Percentiles rank a stretch among this genome's conserved stretches.
These are phyloP conservation scores for Rhagoletis pomonella DNA, from an alignment of 1,140 invertebrate genomes.

Conservation along the genomic window DNA sequence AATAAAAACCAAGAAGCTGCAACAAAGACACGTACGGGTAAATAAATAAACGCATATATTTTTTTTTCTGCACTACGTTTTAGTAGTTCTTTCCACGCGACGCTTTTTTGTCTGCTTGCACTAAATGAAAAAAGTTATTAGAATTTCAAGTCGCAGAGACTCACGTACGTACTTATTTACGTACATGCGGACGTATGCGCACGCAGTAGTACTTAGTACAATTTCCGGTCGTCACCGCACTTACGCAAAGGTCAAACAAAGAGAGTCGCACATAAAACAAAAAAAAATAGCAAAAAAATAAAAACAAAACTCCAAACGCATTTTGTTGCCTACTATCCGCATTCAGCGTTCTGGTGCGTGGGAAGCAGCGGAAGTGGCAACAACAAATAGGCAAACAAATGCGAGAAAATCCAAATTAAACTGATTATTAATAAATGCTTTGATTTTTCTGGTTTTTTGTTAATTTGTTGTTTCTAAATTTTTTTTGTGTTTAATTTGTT, in stretches of 20 bases:
- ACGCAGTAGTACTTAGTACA: not conserved
- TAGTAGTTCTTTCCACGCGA: not conserved
- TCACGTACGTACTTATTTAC: not conserved
- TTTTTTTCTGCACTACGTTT: not conserved
- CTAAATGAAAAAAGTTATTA: not conserved
- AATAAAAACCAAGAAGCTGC: not conserved
- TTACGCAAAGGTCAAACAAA: slow-evolving; percentile 22
- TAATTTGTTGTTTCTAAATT: not conserved
- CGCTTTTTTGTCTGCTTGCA: not conserved
- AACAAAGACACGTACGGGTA: not conserved
- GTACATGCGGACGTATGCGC: not conserved
- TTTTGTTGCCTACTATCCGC: not conserved
- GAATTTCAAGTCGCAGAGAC: not conserved
- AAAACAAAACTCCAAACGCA: not conserved
- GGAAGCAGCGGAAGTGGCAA: slow-evolving; percentile 22
- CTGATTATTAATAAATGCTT: not conserved
- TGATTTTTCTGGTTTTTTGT: not conserved
- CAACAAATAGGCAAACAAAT: not conserved
- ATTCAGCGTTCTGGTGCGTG: not conserved
- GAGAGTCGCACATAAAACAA: not conserved
- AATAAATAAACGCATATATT: not conserved
- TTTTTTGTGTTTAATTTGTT: not conserved
- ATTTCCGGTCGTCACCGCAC: slow-evolving; percentile 20
- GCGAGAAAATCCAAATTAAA: not conserved
- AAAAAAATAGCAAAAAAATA: not conserved